These are phyloP conservation scores for Herpetotheres cachinnans DNA, from an alignment of 2,113 vertebrate species.

Conservation along the genomic window DNA sequence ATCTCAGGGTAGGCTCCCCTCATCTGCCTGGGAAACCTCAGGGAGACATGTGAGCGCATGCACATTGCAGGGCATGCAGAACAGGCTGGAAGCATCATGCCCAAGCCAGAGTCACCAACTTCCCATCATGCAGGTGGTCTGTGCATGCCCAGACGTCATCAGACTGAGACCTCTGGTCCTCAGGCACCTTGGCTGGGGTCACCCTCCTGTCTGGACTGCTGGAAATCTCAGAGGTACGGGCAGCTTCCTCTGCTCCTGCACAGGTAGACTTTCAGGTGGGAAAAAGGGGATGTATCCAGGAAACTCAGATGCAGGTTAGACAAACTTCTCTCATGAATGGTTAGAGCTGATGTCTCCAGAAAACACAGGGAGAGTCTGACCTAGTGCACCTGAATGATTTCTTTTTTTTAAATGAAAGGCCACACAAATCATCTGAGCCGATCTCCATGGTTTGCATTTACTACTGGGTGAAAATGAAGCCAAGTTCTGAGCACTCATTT, in stretches of 20 bases:
- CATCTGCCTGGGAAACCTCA: neutral
- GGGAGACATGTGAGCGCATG: neutral
- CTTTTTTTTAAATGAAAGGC: neutral
- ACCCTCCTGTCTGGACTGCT: neutral
- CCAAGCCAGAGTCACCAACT: neutral
- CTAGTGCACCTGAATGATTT: neutral
- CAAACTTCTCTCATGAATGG: neutral
- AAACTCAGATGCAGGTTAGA: neutral
- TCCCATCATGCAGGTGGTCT: neutral
- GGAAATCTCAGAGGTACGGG: neutral
- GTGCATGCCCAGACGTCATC: neutral
- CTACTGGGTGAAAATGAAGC: neutral
- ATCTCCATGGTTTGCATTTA: neutral
- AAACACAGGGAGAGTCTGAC: neutral
- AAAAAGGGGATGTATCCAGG: neutral
- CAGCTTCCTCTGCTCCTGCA: neutral
- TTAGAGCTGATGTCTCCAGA: neutral
- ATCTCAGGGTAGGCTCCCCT: neutral
- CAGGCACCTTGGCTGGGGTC: neutral
- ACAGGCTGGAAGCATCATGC: neutral
- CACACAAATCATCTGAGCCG: neutral
- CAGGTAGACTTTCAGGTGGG: neutral
- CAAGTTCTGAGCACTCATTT: neutral
- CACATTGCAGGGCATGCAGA: too few relatives aligned
- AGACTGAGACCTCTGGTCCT: neutral